Evolutionary conservation across 2,888 invertebrate species (phyloP).

Genomic region (Entomobrya multifasciata): DNA sequence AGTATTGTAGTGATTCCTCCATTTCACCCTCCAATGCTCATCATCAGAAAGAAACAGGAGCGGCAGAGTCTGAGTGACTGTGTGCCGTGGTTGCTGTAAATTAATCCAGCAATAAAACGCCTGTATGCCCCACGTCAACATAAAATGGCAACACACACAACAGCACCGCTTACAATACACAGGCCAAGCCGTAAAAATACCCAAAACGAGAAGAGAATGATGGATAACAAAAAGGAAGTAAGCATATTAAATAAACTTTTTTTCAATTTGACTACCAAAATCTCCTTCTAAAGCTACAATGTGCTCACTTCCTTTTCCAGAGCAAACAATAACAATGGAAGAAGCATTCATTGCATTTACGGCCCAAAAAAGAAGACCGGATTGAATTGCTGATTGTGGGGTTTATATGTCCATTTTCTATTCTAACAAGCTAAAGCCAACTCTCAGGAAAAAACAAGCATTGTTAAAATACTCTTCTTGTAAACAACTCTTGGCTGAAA

Average conservation of each 20-base stretch:
- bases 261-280: not conserved
- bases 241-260: slow-evolving; percentile 28
- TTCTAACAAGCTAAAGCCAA: not conserved
- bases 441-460: not conserved
- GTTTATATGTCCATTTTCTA: slow-evolving; percentile 1
- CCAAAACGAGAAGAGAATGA: slow-evolving; percentile 12
- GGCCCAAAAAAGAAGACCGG: not conserved
- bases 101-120: slow-evolving; percentile 35
- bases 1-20: not conserved
- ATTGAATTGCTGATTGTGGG: not conserved
- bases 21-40: slow-evolving; percentile 29
- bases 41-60: slow-evolving; percentile 34
- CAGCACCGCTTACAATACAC: not conserved
- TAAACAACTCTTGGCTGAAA: too few relatives aligned
- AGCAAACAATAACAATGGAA: slow-evolving; percentile 6
- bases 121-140: not conserved
- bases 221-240: slow-evolving; percentile 24
- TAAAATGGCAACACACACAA: not conserved
- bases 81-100: slow-evolving; percentile 1
- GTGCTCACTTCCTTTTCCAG: slow-evolving; percentile 54
- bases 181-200: not conserved
- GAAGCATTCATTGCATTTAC: not conserved
- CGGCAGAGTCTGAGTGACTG: not conserved
- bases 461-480: not conserved
- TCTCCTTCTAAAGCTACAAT: not conserved